Conservation (phyloP, 2,113 vertebrate species). For the Carettochelys insculpta region DNA sequence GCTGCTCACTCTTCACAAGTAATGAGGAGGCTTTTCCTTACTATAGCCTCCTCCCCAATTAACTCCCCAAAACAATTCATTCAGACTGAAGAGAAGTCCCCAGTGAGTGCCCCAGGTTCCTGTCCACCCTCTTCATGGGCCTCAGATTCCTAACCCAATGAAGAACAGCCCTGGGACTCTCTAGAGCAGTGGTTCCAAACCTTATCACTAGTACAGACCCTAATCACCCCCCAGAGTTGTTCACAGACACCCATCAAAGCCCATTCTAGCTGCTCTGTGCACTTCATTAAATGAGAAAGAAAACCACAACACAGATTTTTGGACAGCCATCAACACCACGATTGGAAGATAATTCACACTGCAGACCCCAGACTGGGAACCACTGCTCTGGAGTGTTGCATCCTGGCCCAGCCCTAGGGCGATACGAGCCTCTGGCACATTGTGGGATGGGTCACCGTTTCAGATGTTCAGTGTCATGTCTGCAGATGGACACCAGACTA, state of each 20-base stretch:
- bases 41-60: background rate
- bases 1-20: background rate
- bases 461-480: no score
- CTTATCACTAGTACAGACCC: no score
- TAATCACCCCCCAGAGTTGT: no score
- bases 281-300: no score
- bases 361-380: no score
- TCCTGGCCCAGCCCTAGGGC: background rate
- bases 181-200: no score
- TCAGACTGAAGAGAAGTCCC: fast-evolving
- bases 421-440: background rate
- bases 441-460: no score
- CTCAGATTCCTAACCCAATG: background rate
- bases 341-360: no score
- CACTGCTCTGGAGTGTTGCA: background rate
- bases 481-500: background rate
- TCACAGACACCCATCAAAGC: no score
- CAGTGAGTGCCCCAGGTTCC: background rate
- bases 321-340: no score
- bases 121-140: background rate
- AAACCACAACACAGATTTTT: no score
- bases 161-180: background rate
- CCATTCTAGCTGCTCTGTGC: no score
- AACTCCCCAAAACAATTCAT: fast-evolving
- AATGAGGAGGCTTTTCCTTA: background rate